Conservation (phyloP, 2,888 invertebrate species). For the Chirona hameri region DNA sequence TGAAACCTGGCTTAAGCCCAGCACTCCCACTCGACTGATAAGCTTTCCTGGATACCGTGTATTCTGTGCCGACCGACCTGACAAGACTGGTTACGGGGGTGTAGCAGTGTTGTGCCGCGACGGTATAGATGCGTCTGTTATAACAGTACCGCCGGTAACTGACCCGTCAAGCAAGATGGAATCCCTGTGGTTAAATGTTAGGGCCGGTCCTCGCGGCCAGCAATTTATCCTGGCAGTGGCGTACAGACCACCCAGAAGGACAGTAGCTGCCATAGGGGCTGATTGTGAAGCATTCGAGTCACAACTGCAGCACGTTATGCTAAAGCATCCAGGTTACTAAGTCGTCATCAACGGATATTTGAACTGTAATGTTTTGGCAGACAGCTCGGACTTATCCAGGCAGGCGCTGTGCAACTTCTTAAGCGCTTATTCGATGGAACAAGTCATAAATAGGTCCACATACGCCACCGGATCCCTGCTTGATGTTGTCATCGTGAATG, state of each 20-base stretch:
- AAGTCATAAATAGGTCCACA: too few relatives aligned
- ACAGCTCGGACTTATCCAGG: too few relatives aligned
- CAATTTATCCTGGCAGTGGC: not conserved
- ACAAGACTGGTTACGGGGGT: not conserved
- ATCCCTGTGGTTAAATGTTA: not conserved
- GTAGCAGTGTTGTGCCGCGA: not conserved
- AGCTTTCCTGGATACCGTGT: not conserved
- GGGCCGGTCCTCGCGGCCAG: not conserved
- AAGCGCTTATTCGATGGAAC: not conserved
- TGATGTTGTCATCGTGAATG: not conserved
- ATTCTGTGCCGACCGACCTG: too few relatives aligned
- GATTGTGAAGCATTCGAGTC: not conserved
- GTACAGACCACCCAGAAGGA: not conserved
- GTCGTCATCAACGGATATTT: not conserved
- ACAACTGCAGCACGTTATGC: too few relatives aligned
- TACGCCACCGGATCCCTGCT: too few relatives aligned
- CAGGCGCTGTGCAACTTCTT: not conserved
- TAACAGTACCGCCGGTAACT: not conserved
- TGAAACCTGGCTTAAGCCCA: not conserved
- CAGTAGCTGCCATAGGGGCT: not conserved
- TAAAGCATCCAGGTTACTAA: not conserved
- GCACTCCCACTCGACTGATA: not conserved
- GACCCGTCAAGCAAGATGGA: not conserved
- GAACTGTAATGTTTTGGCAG: too few relatives aligned
- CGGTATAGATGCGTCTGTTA: not conserved